A percentile compares a stretch with the other conserved stretches of the same genome.
phyloP scores from a whole-genome alignment of 23 tunicate species.

The Clavelina lepadiformis region DNA sequence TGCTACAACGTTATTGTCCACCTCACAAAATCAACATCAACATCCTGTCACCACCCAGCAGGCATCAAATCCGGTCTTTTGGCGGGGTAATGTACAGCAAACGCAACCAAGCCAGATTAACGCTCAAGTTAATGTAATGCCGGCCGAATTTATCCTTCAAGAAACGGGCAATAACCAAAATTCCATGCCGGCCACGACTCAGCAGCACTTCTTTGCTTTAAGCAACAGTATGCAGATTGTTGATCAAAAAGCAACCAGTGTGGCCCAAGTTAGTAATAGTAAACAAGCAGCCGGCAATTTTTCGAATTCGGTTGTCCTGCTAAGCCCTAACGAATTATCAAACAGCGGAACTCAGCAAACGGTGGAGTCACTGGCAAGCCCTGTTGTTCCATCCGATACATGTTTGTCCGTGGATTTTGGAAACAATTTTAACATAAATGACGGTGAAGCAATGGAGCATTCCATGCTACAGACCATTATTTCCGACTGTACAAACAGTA shows the following conservation, averaged over 20 bases:
- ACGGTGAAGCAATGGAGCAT: conserved; percentile 1
- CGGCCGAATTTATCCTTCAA: no score
- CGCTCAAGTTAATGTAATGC: no score
- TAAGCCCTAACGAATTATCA: neutral
- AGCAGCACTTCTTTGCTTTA: conserved; percentile 12
- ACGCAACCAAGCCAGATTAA: no score
- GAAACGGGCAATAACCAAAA: neutral
- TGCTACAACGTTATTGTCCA: no score
- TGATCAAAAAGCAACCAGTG: conserved; percentile 8
- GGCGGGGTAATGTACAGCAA: neutral
- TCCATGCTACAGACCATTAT: conserved; percentile 14
- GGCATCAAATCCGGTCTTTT: neutral
- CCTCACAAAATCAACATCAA: neutral
- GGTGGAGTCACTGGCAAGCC: neutral
- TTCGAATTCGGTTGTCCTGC: conserved; percentile 3
- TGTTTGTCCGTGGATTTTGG: conserved; percentile 6
- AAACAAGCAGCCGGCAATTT: neutral
- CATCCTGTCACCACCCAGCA: neutral
- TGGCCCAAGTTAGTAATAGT: neutral
- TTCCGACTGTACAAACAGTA: conserved; percentile 19
- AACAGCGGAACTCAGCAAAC: neutral
- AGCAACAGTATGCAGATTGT: conserved; percentile 24
- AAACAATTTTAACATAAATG: conserved; percentile 5
- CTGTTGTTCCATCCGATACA: conserved; percentile 4
- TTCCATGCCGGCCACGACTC: conserved; percentile 4